These are phyloP conservation scores for Agrochola lota DNA, from an alignment of 2,888 invertebrate genomes.

Conservation along the genomic window DNA sequence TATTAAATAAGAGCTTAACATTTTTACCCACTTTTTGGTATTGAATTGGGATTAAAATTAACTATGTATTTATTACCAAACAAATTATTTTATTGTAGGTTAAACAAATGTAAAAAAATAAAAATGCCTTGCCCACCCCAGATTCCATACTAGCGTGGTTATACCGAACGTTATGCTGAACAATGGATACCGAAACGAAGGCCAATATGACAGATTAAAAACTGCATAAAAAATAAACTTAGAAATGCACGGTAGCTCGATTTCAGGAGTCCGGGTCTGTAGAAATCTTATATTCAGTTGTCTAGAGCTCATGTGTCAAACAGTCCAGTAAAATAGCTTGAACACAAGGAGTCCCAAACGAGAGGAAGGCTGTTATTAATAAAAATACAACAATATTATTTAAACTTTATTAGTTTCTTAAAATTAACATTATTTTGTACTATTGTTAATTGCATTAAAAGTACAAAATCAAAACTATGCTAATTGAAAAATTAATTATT, in stretches of 20 bases:
- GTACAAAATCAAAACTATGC: slow-evolving; percentile 63
- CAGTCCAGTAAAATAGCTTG: background rate
- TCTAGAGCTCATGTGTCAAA: background rate
- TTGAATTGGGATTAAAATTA: too few relatives aligned
- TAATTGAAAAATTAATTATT: slow-evolving; percentile 54
- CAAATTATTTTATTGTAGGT: too few relatives aligned
- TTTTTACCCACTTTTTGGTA: too few relatives aligned
- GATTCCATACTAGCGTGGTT: too few relatives aligned
- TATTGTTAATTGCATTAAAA: slow-evolving; percentile 69
- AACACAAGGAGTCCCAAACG: background rate
- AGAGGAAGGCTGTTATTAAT: slow-evolving; percentile 1
- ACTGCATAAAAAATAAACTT: too few relatives aligned
- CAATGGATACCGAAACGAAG: background rate
- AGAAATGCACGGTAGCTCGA: too few relatives aligned
- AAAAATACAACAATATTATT: slow-evolving; percentile 46
- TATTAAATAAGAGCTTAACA: too few relatives aligned
- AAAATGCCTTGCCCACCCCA: too few relatives aligned
- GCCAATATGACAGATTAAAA: background rate
- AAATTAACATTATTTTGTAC: slow-evolving; percentile 71
- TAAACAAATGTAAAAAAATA: too few relatives aligned
- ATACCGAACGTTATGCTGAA: background rate
- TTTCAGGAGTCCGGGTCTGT: too few relatives aligned
- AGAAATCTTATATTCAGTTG: too few relatives aligned
- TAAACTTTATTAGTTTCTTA: slow-evolving; percentile 68
- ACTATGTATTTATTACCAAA: too few relatives aligned